Conservation (phyloP, 2,797 vertebrate genomes). For the Micromesistius poutassou region DNA sequence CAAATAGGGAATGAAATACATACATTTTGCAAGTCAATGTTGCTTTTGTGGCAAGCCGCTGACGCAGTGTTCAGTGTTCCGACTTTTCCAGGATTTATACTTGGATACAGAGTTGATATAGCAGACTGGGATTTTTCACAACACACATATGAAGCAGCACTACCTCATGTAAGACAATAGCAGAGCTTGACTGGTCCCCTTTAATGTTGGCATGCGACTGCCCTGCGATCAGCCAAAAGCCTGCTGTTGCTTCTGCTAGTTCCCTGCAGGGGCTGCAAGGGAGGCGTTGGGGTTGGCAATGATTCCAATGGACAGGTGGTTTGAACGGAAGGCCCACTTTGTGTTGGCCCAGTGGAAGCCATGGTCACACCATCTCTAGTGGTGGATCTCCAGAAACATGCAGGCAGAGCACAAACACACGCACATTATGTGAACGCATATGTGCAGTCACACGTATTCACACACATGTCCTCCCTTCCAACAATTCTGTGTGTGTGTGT, state of each 20-base stretch:
- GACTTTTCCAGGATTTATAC: too few species aligned
- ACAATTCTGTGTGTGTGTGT: background rate
- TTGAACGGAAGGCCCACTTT: conserved; percentile 49
- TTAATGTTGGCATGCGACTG: conserved; percentile 3
- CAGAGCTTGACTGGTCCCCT: background rate
- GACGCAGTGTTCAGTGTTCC: too few species aligned
- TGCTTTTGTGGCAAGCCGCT: too few species aligned
- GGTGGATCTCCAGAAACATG: conserved; percentile 29
- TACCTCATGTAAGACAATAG: background rate
- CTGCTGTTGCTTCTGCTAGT: conserved; percentile 35
- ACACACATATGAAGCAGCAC: too few species aligned
- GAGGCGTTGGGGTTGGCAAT: conserved; percentile 58
- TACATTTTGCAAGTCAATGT: too few species aligned
- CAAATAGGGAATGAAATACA: too few species aligned
- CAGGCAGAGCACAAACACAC: conserved; percentile 1
- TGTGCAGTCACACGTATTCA: background rate
- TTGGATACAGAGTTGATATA: background rate
- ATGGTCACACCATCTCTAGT: conserved; percentile 27
- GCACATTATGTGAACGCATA: background rate
- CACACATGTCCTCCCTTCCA: background rate
- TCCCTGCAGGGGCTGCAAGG: conserved; percentile 31
- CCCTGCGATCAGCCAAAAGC: conserved; percentile 32
- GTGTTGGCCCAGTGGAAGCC: conserved; percentile 47
- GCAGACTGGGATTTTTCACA: background rate
- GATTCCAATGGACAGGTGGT: conserved; percentile 61